Base-by-base conservation (phyloP, 2,797 vertebrate species). In the Cottoperca gobio region DNA sequence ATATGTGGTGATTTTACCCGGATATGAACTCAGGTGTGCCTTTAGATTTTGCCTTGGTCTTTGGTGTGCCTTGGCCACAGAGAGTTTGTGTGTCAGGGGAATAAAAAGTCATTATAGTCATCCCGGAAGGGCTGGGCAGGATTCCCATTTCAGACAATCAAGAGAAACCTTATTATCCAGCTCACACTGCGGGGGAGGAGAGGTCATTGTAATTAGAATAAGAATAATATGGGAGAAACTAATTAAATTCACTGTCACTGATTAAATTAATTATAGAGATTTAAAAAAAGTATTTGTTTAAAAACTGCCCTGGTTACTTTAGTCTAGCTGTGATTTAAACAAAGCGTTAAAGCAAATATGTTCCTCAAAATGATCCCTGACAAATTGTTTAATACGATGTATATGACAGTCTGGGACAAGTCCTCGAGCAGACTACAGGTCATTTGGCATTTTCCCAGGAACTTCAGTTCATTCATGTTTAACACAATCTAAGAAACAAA, bases 81-180 rank as follows among this genome's bases (percentile, higher is more conserved):
- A n/a, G n/a, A n/a, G n/a, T n/a, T n/a, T n/a, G 23, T 13, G 35
- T 76, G 69, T 50, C 35, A 3, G 26, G 68, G 53, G 48, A 65
- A 69, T 64, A 73, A 70, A 46, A 65, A 49, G 24, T 48, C 57
- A 70, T 77, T 70, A 70, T 3, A 35, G 10, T 6, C 48, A 39
- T 81, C 55, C 37, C 0, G 83, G 83, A 86, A 87, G 78, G 66
- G 77, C 59, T 24, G 71, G 73, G 72, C 57, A 53, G 28, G 19
- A 72, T 76, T 77, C 63, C 39, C 49, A 33, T 70, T 70, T 59
- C n/a, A 78, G n/a, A 26, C 26, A 37, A 76, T 76, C 3, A 39
- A 17, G 67, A 80, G 70, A 67, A 83, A 68, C 42, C 61, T 42
- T 28, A 78, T 73, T 54, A 84, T 60, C 24, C 46, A 50, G 39